Percentiles rank a stretch among this genome's conserved stretches.
Evolutionary conservation across 2,113 vertebrate genomes (phyloP).

Genomic region (Mormyrus lacerda): DNA sequence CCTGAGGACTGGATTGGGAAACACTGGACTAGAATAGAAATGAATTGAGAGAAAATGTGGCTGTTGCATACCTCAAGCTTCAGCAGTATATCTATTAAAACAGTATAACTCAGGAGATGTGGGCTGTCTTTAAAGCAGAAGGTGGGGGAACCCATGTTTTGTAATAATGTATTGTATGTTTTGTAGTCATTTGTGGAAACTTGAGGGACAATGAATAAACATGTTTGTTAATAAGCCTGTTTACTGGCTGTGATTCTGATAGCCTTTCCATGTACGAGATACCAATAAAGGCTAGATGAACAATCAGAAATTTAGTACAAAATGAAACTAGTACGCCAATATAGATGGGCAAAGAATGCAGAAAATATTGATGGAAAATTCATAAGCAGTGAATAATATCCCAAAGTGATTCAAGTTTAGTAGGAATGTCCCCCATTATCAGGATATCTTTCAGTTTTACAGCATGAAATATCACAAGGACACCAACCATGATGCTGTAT

Average conservation of each 20-base stretch:
- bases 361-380: background rate
- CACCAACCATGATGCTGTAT: background rate
- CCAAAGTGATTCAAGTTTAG: background rate
- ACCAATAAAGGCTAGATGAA: background rate
- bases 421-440: background rate
- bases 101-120: background rate
- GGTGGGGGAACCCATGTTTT: background rate
- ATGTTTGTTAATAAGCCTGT: background rate
- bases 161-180: slow-evolving; percentile 2
- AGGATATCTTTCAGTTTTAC: background rate
- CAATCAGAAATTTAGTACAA: background rate
- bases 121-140: background rate
- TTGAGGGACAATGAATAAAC: background rate
- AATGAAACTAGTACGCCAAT: background rate
- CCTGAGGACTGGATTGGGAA: background rate
- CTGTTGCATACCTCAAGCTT: background rate
- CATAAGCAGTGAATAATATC: background rate
- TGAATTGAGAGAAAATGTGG: background rate
- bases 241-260: background rate
- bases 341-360: background rate
- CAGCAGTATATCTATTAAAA: background rate
- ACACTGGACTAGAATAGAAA: background rate
- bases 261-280: background rate
- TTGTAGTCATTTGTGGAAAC: background rate
- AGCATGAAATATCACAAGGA: background rate